Evolutionary conservation across 2,888 invertebrate genomes (phyloP).

Genomic region (Oegoconia quadripuncta): DNA sequence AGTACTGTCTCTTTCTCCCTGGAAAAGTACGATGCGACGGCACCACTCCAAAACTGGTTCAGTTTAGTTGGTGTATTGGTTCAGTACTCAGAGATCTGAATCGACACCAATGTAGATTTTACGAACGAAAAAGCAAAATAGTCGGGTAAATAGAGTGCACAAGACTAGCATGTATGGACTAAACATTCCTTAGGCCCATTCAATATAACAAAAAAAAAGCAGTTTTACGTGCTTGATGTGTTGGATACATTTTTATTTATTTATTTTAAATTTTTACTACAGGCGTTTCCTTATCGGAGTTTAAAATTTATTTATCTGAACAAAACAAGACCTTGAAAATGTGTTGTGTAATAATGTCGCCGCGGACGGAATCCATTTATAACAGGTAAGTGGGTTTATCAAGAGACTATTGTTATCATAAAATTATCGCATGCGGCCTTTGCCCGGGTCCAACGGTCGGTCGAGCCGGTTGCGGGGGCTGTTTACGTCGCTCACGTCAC

Average conservation of each 20-base stretch:
- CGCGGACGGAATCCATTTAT: constrained; percentile 15
- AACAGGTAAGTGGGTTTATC: constrained; percentile 10
- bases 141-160: too few relatives aligned
- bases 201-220: not conserved
- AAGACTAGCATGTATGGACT: too few relatives aligned
- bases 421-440: not conserved
- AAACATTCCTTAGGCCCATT: too few relatives aligned
- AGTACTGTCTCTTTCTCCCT: too few relatives aligned
- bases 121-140: too few relatives aligned
- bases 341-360: constrained; percentile 14
- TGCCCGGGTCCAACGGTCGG: constrained; percentile 1
- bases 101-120: too few relatives aligned
- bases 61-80: too few relatives aligned
- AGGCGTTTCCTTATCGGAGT: not conserved
- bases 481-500: not conserved
- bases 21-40: too few relatives aligned
- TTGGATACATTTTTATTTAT: not conserved
- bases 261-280: not conserved
- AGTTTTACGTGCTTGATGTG: not conserved
- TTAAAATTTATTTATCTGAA: not conserved
- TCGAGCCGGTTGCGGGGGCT: not conserved
- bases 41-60: too few relatives aligned
- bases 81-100: too few relatives aligned
- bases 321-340: constrained; percentile 13
- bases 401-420: not conserved